Conservation (phyloP, 2,888 invertebrate genomes). For the Parasteatoda lunata region DNA sequence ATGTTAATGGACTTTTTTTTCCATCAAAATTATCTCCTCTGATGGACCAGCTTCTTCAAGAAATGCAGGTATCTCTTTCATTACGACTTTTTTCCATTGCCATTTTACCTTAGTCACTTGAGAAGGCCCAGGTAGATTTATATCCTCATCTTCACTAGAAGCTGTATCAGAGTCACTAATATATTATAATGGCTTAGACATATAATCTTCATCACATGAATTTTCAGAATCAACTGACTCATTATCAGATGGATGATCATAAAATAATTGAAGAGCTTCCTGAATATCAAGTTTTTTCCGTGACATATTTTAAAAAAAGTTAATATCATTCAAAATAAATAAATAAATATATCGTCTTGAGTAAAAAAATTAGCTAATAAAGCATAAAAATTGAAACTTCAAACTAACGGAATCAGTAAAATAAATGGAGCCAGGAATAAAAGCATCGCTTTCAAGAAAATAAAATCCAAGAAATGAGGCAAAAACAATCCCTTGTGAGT, state of each 20-base stretch:
- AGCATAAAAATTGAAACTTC: background rate
- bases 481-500: background rate
- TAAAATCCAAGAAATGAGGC: too few species aligned
- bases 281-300: background rate
- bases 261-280: slow-evolving; percentile 10
- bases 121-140: slow-evolving; percentile 13
- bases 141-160: slow-evolving; percentile 10
- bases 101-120: background rate
- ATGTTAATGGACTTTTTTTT: background rate
- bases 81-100: background rate
- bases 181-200: background rate
- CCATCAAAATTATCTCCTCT: slow-evolving; percentile 4
- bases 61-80: background rate
- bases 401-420: background rate
- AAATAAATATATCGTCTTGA: background rate
- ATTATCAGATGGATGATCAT: slow-evolving; percentile 3
- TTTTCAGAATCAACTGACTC: background rate
- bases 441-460: background rate
- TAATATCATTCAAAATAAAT: background rate
- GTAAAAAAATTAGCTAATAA: background rate
- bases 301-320: background rate
- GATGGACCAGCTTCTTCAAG: background rate
- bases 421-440: background rate
- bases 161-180: background rate
- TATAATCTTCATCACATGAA: background rate